A percentile compares a stretch with the other conserved stretches of the same genome.
Evolutionary conservation across 2,888 invertebrate genomes (phyloP).

Genomic region (Molorchus minor): DNA sequence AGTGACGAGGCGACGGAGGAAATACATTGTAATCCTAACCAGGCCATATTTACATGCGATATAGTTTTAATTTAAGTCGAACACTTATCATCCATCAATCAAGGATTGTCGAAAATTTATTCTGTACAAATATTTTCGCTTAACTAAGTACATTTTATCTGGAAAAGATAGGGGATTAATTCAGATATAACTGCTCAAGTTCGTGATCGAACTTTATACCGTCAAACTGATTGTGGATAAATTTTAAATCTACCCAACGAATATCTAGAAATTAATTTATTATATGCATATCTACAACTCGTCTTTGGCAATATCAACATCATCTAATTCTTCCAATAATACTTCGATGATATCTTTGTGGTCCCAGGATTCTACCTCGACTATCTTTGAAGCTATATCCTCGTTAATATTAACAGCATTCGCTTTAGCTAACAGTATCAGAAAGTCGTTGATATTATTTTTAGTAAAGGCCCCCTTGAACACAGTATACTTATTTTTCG

Average conservation of each 20-base stretch:
- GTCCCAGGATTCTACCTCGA: neutral
- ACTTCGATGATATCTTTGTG: neutral
- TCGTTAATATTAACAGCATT: neutral
- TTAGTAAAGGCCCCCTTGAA: conserved; percentile 27
- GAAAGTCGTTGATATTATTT: conserved; percentile 32
- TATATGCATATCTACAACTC: neutral
- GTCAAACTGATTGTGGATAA: too few species aligned
- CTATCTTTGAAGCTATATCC: neutral
- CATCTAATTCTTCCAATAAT: neutral
- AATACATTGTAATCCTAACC: too few species aligned
- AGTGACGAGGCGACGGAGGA: too few species aligned
- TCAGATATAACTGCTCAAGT: too few species aligned
- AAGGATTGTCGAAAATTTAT: neutral
- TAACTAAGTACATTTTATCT: neutral
- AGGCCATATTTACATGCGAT: too few species aligned
- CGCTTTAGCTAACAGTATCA: conserved; percentile 77
- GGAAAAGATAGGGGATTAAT: neutral
- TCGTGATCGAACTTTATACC: too few species aligned
- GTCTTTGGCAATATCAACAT: neutral
- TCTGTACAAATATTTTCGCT: conserved; percentile 1
- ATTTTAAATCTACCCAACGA: neutral
- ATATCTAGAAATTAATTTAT: neutral
- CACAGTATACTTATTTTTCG: conserved; percentile 78
- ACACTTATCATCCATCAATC: conserved; percentile 6
- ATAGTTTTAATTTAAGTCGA: too few species aligned